Conservation (phyloP, 2,113 vertebrate genomes). For the Physeter macrocephalus region DNA sequence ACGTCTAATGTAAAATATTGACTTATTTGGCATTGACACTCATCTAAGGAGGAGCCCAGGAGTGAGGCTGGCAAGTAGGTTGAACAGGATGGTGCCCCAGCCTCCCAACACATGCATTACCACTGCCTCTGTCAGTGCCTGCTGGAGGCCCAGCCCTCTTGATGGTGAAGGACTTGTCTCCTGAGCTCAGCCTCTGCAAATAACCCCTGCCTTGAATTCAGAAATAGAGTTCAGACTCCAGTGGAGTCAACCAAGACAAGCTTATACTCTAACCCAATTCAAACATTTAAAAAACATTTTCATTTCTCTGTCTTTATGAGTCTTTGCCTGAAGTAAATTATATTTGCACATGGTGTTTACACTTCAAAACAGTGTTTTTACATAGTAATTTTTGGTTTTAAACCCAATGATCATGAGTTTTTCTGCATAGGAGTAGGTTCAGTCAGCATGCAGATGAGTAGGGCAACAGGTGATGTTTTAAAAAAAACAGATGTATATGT, state of each 20-base stretch:
- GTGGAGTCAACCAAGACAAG: not conserved
- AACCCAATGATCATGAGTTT: not conserved
- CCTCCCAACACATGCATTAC: fast-evolving
- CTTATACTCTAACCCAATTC: not conserved
- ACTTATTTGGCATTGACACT: not conserved
- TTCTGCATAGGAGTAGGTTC: not conserved
- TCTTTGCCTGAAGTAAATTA: not conserved
- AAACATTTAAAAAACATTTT: not conserved
- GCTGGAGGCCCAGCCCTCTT: not conserved
- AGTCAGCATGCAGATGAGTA: not conserved
- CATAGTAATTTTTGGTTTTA: not conserved
- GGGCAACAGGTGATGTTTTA: not conserved
- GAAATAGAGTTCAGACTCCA: not conserved
- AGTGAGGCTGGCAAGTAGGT: not conserved
- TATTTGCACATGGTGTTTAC: not conserved
- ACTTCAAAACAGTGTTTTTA: not conserved
- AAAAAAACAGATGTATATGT: not conserved
- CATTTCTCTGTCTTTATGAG: not conserved
- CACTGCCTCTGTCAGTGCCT: not conserved
- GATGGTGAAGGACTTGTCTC: not conserved
- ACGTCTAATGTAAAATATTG: not conserved
- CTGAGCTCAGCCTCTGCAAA: not conserved
- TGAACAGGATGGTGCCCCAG: fast-evolving
- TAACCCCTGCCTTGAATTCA: not conserved
- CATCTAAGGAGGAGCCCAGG: not conserved